A percentile compares a stretch with the other conserved stretches of the same genome.
Evolutionary conservation across 2,113 vertebrate species (phyloP).

Genomic region (Halichoerus grypus): DNA sequence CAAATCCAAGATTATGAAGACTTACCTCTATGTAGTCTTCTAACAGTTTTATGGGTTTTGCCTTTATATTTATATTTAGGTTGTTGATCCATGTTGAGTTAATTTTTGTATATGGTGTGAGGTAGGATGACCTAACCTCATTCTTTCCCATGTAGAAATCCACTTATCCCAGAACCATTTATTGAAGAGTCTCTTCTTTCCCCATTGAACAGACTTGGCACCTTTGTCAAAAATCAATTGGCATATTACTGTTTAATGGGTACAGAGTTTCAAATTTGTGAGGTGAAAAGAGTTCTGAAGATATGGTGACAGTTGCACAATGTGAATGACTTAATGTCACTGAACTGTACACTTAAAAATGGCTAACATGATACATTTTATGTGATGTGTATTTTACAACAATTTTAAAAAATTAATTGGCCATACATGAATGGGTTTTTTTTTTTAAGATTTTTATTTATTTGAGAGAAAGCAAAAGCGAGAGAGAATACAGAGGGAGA

Average conservation of each 20-base stretch:
- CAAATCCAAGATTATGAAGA: slow-evolving; percentile 27
- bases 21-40: not conserved
- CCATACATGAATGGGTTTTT: not conserved
- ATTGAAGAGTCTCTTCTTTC: not conserved
- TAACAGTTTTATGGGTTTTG: not conserved
- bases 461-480: no score
- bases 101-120: not conserved
- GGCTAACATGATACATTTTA: not conserved
- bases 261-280: not conserved
- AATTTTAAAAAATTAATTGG: not conserved
- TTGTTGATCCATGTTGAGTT: not conserved
- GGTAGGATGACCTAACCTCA: not conserved
- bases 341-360: not conserved
- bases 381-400: not conserved
- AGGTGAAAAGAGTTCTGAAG: not conserved
- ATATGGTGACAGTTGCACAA: not conserved
- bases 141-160: slow-evolving; percentile 1
- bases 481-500: no score
- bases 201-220: not conserved
- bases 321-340: not conserved
- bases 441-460: no score
- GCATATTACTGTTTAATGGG: not conserved
- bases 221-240: slow-evolving; percentile 3
- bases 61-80: not conserved
- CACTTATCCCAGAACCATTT: not conserved